These are phyloP conservation scores for Dreissena rostriformis DNA, from an alignment of 1,140 invertebrate genomes.

Conservation along the genomic window DNA sequence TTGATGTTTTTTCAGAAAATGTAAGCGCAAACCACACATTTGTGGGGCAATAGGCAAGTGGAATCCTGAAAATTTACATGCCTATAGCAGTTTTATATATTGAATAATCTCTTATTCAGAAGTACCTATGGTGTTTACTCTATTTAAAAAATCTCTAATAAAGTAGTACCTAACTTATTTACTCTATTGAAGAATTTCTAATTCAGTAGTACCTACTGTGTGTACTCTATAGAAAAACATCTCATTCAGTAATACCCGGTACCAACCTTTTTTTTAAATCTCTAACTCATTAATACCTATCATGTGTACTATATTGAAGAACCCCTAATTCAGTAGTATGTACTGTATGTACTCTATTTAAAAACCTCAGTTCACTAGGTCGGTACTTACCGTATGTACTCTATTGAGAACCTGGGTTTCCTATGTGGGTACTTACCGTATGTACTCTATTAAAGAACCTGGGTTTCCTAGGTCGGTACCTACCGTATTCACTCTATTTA, in stretches of 20 bases:
- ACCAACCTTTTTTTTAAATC: too few relatives aligned
- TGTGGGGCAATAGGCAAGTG: conserved; percentile 76
- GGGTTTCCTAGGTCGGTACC: conserved; percentile 98
- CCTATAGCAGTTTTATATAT: conserved; percentile 78
- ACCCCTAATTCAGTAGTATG: too few relatives aligned
- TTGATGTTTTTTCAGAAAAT: conserved; percentile 79
- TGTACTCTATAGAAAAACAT: too few relatives aligned
- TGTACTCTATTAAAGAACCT: conserved; percentile 96
- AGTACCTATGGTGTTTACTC: too few relatives aligned
- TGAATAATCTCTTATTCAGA: conserved; percentile 98
- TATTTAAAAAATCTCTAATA: too few relatives aligned
- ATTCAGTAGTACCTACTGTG: too few relatives aligned
- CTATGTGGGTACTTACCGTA: conserved; percentile 90
- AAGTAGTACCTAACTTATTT: too few relatives aligned
- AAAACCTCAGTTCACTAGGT: conserved; percentile 85
- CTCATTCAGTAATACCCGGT: too few relatives aligned
- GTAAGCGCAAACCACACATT: too few relatives aligned
- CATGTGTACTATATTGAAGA: conserved; percentile 88
- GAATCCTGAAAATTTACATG: too few relatives aligned
- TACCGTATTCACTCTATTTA: too few relatives aligned
- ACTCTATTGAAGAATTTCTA: too few relatives aligned
- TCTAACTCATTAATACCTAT: conserved; percentile 63
- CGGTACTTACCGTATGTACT: conserved; percentile 78
- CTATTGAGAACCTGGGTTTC: conserved; percentile 98
- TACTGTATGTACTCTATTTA: conserved; percentile 35